A percentile compares a stretch with the other conserved stretches of the same genome.
phyloP scores from a whole-genome alignment of 2,113 vertebrate genomes.

The Oreochromis tanganicae region DNA sequence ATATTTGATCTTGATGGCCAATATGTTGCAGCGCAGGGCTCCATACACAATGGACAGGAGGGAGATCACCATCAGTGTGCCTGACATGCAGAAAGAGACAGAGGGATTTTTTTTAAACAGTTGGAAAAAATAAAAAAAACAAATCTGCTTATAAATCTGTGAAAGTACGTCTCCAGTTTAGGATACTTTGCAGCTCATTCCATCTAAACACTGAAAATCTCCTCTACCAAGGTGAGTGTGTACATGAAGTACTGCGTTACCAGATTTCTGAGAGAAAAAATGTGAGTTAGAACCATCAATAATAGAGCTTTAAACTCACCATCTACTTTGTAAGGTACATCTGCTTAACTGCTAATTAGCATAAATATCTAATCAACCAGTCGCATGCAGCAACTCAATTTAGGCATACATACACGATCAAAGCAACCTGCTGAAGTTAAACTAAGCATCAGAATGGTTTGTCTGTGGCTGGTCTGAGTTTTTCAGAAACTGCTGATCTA shows the following conservation, averaged over 20 bases:
- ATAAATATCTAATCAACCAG: background rate
- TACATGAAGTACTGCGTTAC: background rate
- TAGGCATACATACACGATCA: background rate
- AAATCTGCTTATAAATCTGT: background rate
- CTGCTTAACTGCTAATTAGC: background rate
- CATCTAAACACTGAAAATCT: background rate
- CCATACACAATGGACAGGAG: conserved; percentile 95
- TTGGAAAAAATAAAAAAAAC: background rate
- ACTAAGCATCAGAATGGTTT: background rate
- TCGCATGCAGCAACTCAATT: background rate
- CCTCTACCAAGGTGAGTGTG: background rate
- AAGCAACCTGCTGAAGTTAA: background rate
- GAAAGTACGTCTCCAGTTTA: background rate
- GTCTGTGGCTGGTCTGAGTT: background rate
- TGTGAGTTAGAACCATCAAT: background rate
- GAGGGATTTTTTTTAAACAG: background rate
- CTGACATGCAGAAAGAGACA: conserved; percentile 59
- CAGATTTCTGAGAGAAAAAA: background rate
- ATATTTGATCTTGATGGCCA: conserved; percentile 96
- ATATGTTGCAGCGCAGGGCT: conserved; percentile 94
- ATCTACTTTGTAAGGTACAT: background rate
- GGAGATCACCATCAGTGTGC: conserved; percentile 87
- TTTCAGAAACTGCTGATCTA: background rate
- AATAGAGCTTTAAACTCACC: background rate
- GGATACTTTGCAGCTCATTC: background rate